Conservation (phyloP, 2,797 vertebrate genomes). For the Petrocephalus schoutedeni region DNA sequence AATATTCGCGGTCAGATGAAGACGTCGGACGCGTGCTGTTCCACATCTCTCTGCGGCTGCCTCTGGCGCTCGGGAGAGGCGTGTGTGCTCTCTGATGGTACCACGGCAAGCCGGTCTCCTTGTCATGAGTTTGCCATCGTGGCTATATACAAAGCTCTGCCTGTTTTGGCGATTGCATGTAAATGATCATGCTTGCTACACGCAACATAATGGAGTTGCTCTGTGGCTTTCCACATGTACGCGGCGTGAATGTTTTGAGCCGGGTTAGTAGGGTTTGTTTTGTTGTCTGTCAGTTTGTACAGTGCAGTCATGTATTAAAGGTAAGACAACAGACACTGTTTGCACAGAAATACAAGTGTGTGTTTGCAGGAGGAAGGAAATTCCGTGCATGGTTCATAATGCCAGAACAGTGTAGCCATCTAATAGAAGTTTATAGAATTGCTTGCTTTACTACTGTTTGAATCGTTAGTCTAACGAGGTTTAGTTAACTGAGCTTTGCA, state of each 20-base stretch:
- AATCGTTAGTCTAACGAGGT: not conserved
- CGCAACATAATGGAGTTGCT: not conserved
- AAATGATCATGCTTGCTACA: not conserved
- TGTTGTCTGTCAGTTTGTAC: not conserved
- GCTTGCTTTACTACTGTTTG: not conserved
- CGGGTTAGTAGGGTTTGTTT: not conserved
- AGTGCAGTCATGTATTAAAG: not conserved
- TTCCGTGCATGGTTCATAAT: not conserved
- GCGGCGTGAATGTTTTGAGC: not conserved
- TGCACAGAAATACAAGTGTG: not conserved
- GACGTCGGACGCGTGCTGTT: not conserved
- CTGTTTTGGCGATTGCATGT: not conserved
- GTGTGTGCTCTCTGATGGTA: not conserved
- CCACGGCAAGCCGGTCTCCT: not conserved
- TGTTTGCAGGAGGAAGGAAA: not conserved
- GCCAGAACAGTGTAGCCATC: not conserved
- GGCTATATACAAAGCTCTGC: not conserved
- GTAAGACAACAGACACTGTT: not conserved
- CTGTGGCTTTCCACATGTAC: not conserved
- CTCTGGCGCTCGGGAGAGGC: not conserved
- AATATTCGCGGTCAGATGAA: not conserved
- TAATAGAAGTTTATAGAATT: not conserved
- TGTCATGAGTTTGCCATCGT: not conserved
- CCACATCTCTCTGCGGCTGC: not conserved
- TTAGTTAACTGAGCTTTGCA: not conserved